Evolutionary conservation across 1,140 invertebrate genomes (phyloP), one percentile per base, ranked within the genome.

Genomic region (Trachymyrmex cornetzi): DNA sequence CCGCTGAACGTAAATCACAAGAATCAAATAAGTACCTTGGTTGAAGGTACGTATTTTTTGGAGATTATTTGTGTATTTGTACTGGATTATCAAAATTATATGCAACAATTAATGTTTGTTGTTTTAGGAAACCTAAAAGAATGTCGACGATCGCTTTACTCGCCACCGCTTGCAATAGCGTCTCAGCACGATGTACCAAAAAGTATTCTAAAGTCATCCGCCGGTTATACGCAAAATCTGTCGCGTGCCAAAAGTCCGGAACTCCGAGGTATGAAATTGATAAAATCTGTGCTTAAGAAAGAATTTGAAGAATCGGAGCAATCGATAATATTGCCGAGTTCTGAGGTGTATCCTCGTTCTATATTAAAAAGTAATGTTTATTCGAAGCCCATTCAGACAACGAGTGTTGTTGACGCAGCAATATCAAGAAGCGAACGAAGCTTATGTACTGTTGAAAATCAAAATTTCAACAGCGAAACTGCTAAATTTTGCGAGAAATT

Each of bases 181-280:
- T 63, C 24, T 44, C 53, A 87, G 59, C 27, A 27, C 14, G 88
- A 91, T 57, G 27, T 71, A 67, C 88, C 89, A 55, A 92, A 90
- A 91, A 92, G 92, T 86, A 93, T 93, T 87, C 55, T 93, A 79
- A 93, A 93, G 71, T 85, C 90, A 44, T 64, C 89, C 27, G 53
- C 66, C 1, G 87, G 81, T 19, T 77, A 87, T 69, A 72, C 67
- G 11, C 61, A 81, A 69, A 87, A 34, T 77, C 14, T 38, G 9
- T 22, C 53, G 11, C 69, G 86, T 74, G n/a, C 81, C 24, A 89
- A 88, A 82, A 91, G 38, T 24, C 77, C 86, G 19, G 90, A 91
- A 80, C 71, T 91, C 1, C 77, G 79, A 66, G 88, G 90, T 63
- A 82, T 89, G 16, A 91, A 89, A 12, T 75, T 91, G 59, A 87